phyloP scores from a whole-genome alignment of 2,113 vertebrate species.

The Alaudala cheleensis region DNA sequence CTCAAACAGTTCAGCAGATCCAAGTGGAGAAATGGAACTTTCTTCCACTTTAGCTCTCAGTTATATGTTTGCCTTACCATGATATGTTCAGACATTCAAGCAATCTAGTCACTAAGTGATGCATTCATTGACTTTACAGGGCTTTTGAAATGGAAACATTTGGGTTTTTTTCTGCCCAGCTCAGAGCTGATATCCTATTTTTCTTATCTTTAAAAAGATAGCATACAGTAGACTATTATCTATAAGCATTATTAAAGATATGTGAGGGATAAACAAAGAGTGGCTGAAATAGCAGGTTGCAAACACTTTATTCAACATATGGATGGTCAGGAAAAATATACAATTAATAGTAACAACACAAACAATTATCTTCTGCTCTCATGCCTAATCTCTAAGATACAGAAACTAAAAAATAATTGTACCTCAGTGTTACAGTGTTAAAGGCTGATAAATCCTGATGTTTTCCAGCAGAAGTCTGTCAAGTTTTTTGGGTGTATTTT shows the following conservation, averaged over 20 bases:
- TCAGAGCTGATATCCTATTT: neutral
- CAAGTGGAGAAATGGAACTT: neutral
- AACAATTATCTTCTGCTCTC: neutral
- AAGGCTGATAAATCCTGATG: neutral
- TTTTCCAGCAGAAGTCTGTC: neutral
- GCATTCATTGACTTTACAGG: neutral
- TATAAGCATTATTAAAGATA: neutral
- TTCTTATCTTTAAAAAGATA: neutral
- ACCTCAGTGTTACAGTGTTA: neutral
- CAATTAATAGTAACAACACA: neutral
- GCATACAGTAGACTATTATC: neutral
- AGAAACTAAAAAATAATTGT: neutral
- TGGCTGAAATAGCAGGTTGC: neutral
- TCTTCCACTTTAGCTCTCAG: neutral
- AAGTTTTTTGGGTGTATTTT: neutral
- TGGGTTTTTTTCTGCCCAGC: neutral
- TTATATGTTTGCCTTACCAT: neutral
- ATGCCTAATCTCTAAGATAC: neutral
- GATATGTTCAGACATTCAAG: neutral
- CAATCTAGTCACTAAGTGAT: neutral
- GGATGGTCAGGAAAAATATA: neutral
- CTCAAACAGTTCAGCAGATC: neutral
- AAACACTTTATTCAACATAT: neutral
- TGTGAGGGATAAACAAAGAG: neutral
- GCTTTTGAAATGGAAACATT: neutral